Conservation (phyloP, 2,888 invertebrate species). For the Adelognathus sp. region DNA sequence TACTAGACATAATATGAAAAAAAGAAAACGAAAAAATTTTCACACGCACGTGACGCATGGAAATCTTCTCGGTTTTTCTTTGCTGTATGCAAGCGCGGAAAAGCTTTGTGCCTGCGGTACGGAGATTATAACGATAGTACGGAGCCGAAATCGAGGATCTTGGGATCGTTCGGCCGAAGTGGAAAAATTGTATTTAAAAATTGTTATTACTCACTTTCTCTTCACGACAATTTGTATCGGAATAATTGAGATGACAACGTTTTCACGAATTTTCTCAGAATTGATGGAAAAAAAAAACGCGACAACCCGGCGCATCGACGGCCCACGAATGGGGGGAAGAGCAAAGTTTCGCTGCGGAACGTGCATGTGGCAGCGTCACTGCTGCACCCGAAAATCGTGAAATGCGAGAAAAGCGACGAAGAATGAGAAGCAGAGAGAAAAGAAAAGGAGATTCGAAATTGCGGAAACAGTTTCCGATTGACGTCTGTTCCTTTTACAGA, state of each 20-base stretch:
- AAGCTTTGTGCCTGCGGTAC: slow-evolving; percentile 28
- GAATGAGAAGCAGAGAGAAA: not conserved
- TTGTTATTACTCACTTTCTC: not conserved
- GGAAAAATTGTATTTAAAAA: not conserved
- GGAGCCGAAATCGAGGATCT: slow-evolving; percentile 5
- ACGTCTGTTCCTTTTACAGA: not conserved
- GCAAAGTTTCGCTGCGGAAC: not conserved
- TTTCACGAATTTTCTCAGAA: not conserved
- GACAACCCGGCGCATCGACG: not conserved
- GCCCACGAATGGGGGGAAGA: not conserved
- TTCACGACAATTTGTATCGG: not conserved
- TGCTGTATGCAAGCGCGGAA: slow-evolving; percentile 29
- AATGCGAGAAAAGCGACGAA: not conserved
- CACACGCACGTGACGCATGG: not conserved
- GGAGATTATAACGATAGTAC: slow-evolving; percentile 12
- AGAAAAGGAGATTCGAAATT: not conserved
- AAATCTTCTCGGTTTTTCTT: not conserved
- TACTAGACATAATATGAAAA: slow-evolving; percentile 7
- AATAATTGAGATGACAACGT: not conserved
- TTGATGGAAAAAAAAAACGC: not conserved
- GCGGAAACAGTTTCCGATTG: slow-evolving; percentile 1
- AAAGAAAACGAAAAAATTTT: not conserved
- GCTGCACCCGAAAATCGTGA: not conserved
- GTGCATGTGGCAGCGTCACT: slow-evolving; percentile 22
- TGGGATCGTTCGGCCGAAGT: not conserved